phyloP scores from a whole-genome alignment of 2,113 vertebrate species.

The Solea solea region DNA sequence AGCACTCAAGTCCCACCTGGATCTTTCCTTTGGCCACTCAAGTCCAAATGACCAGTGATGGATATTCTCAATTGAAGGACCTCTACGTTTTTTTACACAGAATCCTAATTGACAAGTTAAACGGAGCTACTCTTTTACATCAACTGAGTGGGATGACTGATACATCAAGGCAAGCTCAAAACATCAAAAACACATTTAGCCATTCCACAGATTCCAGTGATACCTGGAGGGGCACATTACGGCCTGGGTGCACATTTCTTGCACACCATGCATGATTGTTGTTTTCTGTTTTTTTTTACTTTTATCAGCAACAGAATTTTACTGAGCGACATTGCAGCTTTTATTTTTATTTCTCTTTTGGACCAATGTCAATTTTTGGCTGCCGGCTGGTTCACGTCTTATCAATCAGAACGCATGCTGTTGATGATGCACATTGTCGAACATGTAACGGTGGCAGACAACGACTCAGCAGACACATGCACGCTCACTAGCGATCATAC shows the following conservation, averaged over 20 bases:
- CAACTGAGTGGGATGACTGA: constrained; percentile 44
- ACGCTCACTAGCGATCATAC: constrained; percentile 15
- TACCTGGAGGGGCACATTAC: not conserved
- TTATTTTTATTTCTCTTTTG: too few species aligned
- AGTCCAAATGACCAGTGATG: constrained; percentile 38
- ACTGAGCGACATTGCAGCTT: too few species aligned
- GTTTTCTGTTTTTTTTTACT: too few species aligned
- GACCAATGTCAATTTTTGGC: too few species aligned
- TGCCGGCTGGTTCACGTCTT: too few species aligned
- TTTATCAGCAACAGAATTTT: too few species aligned
- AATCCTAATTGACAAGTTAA: constrained; percentile 40
- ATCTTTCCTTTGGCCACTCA: constrained; percentile 22
- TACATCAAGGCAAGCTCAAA: constrained; percentile 35
- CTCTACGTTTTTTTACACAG: constrained; percentile 11
- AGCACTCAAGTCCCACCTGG: constrained; percentile 17
- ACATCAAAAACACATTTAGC: constrained; percentile 19
- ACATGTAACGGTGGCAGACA: constrained; percentile 41
- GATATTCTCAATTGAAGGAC: constrained; percentile 13
- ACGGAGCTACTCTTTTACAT: constrained; percentile 42
- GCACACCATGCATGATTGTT: too few species aligned
- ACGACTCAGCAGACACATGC: constrained; percentile 32
- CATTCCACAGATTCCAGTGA: constrained; percentile 56
- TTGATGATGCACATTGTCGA: not conserved
- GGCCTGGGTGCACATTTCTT: not conserved
- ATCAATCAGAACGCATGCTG: too few species aligned